Conservation (phyloP, 2,113 vertebrate genomes). For the Scatophagus argus region DNA sequence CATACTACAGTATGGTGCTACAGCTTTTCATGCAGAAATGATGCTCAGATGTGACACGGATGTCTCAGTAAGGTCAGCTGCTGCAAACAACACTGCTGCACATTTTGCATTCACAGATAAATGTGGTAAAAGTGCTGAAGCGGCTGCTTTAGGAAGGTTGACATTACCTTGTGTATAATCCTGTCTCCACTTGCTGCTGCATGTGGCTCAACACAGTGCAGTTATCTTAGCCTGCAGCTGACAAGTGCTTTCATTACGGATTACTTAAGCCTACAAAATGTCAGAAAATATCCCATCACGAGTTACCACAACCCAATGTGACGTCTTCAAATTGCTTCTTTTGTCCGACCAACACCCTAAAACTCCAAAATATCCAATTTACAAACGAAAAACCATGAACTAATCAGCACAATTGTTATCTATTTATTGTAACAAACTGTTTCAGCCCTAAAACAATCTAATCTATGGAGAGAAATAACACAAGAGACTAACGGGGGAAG, state of each 20-base stretch:
- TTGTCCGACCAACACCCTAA: background rate
- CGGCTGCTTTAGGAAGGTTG: background rate
- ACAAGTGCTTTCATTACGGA: background rate
- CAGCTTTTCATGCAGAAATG: conserved; percentile 29
- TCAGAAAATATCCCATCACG: background rate
- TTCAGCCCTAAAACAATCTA: conserved; percentile 7
- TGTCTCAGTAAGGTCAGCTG: conserved; percentile 31
- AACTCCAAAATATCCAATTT: conserved; percentile 1
- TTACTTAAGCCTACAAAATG: background rate
- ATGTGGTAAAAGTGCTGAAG: too few relatives aligned
- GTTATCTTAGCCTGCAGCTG: background rate
- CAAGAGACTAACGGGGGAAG: conserved; percentile 1
- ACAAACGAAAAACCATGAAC: background rate
- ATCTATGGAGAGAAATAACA: background rate
- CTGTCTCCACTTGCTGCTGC: background rate
- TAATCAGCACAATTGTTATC: conserved; percentile 7
- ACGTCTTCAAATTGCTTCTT: background rate
- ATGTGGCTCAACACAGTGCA: background rate
- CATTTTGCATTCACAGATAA: background rate
- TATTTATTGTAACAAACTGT: conserved; percentile 12
- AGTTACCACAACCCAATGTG: background rate
- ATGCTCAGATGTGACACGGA: conserved; percentile 13
- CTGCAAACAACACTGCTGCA: conserved; percentile 13
- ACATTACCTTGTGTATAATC: background rate
- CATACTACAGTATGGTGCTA: conserved; percentile 30